These are phyloP conservation scores for Eupeodes luniger DNA, from an alignment of 2,888 invertebrate species.

Conservation along the genomic window DNA sequence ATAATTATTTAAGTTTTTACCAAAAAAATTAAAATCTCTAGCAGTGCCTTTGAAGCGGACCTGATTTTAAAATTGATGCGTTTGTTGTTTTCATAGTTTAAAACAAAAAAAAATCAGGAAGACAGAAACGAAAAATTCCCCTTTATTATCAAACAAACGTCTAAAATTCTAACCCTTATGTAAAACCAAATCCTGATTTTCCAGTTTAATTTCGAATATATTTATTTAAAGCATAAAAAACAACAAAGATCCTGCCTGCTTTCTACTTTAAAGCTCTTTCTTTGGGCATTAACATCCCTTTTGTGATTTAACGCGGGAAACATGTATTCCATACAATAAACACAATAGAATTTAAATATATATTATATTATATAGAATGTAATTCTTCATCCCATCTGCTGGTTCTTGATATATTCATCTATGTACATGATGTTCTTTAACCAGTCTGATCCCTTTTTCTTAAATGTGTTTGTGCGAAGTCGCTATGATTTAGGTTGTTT, in stretches of 20 bases:
- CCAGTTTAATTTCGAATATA: not conserved
- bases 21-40: too few relatives aligned
- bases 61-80: not conserved
- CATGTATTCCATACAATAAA: not conserved
- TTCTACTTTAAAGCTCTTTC: not conserved
- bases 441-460: not conserved
- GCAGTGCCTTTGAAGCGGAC: not conserved
- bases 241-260: not conserved
- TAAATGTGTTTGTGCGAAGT: too few relatives aligned
- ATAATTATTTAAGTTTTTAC: too few relatives aligned
- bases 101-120: not conserved
- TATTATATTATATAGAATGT: not conserved
- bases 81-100: not conserved
- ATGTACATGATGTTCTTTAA: not conserved
- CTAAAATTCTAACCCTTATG: not conserved
- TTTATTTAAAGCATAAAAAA: too few relatives aligned
- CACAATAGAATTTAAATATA: not conserved
- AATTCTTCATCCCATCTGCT: not conserved
- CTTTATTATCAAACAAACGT: not conserved
- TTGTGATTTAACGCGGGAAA: constrained; percentile 18
- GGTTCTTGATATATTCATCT: not conserved
- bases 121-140: not conserved
- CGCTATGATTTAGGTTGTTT: not conserved
- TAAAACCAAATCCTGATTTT: constrained; percentile 14
- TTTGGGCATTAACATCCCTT: constrained; percentile 5